Base-by-base conservation (phyloP, 2,888 invertebrate species). In the Hemithea aestivaria region DNA sequence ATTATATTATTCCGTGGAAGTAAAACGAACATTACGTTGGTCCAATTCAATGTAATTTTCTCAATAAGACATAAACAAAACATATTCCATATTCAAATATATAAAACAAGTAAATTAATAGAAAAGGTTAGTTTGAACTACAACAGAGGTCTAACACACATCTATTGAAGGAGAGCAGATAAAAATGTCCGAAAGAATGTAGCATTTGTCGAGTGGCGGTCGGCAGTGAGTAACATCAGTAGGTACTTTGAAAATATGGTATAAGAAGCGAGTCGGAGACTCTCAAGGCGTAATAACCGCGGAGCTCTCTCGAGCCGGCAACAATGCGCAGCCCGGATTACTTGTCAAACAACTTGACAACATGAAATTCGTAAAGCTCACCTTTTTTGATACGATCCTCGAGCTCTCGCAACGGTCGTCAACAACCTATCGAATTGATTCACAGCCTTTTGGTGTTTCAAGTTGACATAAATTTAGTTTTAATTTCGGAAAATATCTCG, bases 281-380 rank as follows among this genome's bases (percentile, higher is more conserved):
- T 49, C 64, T 70, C 58, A 52, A 52, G 53, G 48, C 64, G 66
- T 73, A 78, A 77, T 70, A 70, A 71, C 63, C 54, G 62, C 53
- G 58, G 56, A 67, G 67, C 47, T 60, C 62, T 53, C 67, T 68
- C 56, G 55, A 67, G 62, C 44, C 40, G 45, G 53, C 59, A 55
- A 53, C 69, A 69, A 70, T 66, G 62, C 68, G 66, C 52, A 49
- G 64, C 54, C 62, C 58, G 70, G 73, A 77, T 79, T 77, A 78
- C 70, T 78, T 66, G 69, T 64, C 74, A 73, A 75, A 76, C 73
- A 71, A 66, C 73, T 71, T 63, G 67, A 71, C 68, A 70, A 70
- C 63, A 70, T 59, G 59, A 72, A 77, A 78, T 73, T 71, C 66
- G 64, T 71, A 69, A 68, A 70, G 70, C 58, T 70, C 67, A 68